These are phyloP conservation scores for Actenoides hombroni DNA, from an alignment of 2,113 vertebrate species.

Conservation along the genomic window DNA sequence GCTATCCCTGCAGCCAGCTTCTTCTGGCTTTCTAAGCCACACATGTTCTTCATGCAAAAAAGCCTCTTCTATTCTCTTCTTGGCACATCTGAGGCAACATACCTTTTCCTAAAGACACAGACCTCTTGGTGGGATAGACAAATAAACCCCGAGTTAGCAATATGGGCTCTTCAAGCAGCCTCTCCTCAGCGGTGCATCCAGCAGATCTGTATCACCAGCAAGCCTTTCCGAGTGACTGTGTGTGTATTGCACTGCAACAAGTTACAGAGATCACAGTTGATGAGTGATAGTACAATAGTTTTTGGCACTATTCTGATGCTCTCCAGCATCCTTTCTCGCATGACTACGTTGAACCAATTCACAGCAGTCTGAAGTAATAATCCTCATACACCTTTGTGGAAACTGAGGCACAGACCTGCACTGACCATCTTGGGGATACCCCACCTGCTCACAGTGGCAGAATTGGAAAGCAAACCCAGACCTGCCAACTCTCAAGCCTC, in stretches of 20 bases:
- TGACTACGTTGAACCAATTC: background rate
- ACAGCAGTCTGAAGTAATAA: background rate
- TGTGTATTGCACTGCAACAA: background rate
- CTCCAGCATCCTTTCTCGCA: background rate
- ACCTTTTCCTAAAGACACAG: background rate
- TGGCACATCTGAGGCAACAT: background rate
- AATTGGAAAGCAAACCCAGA: background rate
- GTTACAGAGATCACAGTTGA: background rate
- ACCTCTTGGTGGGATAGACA: background rate
- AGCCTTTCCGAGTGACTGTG: background rate
- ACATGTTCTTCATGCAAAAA: background rate
- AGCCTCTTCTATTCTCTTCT: rapidly evolving
- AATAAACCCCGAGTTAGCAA: background rate
- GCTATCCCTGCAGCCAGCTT: background rate
- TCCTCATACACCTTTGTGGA: background rate
- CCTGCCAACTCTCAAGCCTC: background rate
- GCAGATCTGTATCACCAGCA: background rate
- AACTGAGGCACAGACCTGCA: background rate
- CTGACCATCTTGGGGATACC: background rate
- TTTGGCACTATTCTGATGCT: background rate
- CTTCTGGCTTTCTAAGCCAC: background rate
- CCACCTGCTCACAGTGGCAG: background rate
- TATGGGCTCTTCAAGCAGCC: background rate
- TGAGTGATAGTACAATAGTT: background rate
- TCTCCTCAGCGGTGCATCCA: background rate